Conservation (phyloP, 2,888 invertebrate genomes). For the Chrysina gloriosa region DNA sequence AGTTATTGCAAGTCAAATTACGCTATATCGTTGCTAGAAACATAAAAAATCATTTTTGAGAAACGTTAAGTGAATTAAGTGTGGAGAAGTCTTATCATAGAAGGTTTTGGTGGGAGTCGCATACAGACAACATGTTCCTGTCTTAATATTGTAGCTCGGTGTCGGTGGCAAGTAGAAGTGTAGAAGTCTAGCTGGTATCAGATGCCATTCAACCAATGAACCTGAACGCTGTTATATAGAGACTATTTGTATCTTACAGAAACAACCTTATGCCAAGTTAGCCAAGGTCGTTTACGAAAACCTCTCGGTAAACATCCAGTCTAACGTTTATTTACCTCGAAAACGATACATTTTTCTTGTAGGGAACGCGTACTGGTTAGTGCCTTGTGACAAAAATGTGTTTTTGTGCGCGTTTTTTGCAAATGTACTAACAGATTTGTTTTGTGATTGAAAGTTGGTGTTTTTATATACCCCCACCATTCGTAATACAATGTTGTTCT, state of each 20-base stretch:
- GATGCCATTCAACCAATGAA: constrained; percentile 53
- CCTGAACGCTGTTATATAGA: constrained; percentile 50
- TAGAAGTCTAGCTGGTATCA: constrained; percentile 44
- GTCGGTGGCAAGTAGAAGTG: constrained; percentile 34
- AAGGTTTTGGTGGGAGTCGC: constrained; percentile 37
- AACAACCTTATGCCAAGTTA: constrained; percentile 52
- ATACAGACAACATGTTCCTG: constrained; percentile 22
- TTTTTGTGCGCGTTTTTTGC: constrained; percentile 55
- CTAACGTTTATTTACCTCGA: constrained; percentile 31
- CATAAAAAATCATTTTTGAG: background rate
- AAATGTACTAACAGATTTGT: constrained; percentile 61
- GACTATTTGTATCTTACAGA: constrained; percentile 49
- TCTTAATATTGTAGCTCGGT: constrained; percentile 27
- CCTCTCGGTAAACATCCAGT: constrained; percentile 40
- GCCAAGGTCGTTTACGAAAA: constrained; percentile 50
- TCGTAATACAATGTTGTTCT: constrained; percentile 54
- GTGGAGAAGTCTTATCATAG: constrained; percentile 31
- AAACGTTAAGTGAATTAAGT: background rate
- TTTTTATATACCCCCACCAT: constrained; percentile 45
- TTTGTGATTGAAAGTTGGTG: constrained; percentile 59
- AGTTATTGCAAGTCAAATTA: too few species aligned
- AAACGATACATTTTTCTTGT: constrained; percentile 41
- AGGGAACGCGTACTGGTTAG: constrained; percentile 40
- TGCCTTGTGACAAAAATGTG: constrained; percentile 47
- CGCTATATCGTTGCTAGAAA: too few species aligned